Percentiles rank a stretch among this genome's conserved stretches.
These are phyloP conservation scores for Drosophila niveifrons DNA, from an alignment of 2,888 invertebrate species.

Conservation along the genomic window DNA sequence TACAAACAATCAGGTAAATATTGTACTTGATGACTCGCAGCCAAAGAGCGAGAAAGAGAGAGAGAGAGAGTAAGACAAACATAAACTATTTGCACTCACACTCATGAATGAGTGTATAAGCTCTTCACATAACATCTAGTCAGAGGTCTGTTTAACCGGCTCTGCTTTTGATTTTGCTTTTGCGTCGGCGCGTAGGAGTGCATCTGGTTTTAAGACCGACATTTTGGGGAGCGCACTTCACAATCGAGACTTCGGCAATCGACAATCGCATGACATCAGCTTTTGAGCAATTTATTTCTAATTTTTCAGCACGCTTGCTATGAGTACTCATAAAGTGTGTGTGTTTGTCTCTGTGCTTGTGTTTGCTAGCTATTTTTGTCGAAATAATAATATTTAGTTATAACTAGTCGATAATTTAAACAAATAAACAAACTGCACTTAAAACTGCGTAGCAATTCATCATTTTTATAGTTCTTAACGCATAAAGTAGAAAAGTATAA, in stretches of 20 bases:
- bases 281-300: constrained; percentile 46
- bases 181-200: constrained; percentile 73
- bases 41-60: background rate
- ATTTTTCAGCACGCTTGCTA: constrained; percentile 38
- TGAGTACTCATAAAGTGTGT: constrained; percentile 30
- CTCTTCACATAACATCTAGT: constrained; percentile 16
- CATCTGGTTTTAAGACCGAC: constrained; percentile 69
- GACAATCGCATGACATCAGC: constrained; percentile 56
- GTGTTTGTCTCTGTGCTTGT: constrained; percentile 13
- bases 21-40: constrained; percentile 7
- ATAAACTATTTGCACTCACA: constrained; percentile 32
- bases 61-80: constrained; percentile 16
- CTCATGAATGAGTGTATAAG: background rate
- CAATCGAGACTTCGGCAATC: background rate
- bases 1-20: constrained; percentile 14
- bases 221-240: constrained; percentile 50
- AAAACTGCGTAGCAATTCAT: background rate
- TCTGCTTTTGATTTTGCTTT: constrained; percentile 14
- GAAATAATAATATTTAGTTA: constrained; percentile 28
- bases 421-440: background rate
- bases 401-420: background rate
- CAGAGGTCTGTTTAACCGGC: constrained; percentile 60
- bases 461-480: too few species aligned
- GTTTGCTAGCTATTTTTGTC: constrained; percentile 20
- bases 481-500: too few species aligned